Evolutionary conservation across 2,888 invertebrate genomes (phyloP).

Genomic region (Margaritifera margaritifera): DNA sequence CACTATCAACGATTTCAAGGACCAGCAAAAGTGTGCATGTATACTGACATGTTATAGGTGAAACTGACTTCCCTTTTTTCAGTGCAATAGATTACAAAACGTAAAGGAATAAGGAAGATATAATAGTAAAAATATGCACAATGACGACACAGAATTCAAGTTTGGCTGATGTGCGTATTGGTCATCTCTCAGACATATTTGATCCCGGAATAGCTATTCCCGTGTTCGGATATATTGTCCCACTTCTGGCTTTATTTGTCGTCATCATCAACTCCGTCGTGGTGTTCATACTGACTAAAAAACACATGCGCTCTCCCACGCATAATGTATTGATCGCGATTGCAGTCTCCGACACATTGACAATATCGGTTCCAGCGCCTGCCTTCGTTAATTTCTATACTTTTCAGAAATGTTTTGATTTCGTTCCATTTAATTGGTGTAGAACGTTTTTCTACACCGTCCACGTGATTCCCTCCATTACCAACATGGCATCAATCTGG

Average conservation of each 20-base stretch:
- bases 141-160: no score
- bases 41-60: no score
- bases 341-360: constrained; percentile 23
- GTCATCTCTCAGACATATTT: constrained; percentile 27
- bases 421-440: constrained; percentile 32
- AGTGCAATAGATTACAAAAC: no score
- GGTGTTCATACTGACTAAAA: constrained; percentile 19
- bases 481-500: constrained; percentile 37
- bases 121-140: no score
- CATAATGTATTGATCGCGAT: constrained; percentile 26
- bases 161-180: not conserved
- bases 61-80: no score
- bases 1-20: no score
- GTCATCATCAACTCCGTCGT: constrained; percentile 17
- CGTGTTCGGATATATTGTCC: constrained; percentile 28
- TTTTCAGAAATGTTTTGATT: constrained; percentile 16
- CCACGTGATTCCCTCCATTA: constrained; percentile 28
- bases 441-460: constrained; percentile 23
- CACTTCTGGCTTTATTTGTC: constrained; percentile 21
- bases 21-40: no score
- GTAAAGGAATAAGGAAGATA: no score
- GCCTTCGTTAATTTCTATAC: constrained; percentile 31
- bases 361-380: constrained; percentile 19
- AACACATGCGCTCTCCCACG: constrained; percentile 28
- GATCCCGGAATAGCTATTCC: constrained; percentile 26